Percentiles rank a stretch among this genome's conserved stretches.
Conservation (phyloP, 1,140 invertebrate species). For the Eufriesea mexicana region DNA sequence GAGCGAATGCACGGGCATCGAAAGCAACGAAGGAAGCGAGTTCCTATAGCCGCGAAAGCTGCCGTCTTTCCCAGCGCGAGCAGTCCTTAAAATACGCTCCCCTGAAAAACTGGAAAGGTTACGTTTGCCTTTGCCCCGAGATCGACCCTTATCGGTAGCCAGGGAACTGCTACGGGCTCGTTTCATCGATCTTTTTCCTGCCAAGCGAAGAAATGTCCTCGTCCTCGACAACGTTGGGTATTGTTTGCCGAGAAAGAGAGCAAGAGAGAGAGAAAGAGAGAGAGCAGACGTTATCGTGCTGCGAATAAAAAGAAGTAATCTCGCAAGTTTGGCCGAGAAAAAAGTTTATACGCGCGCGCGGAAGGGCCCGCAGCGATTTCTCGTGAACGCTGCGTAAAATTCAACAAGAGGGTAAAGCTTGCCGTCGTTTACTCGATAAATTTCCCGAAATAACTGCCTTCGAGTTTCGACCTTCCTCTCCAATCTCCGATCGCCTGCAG, state of each 20-base stretch:
- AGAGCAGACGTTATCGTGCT: constrained; percentile 48
- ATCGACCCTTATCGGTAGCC: constrained; percentile 68
- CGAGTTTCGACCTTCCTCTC: neutral
- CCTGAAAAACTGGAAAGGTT: constrained; percentile 50
- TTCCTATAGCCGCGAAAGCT: neutral
- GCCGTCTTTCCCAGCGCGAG: neutral
- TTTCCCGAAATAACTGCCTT: constrained; percentile 44
- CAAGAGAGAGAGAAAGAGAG: too few relatives aligned
- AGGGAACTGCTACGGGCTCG: constrained; percentile 60
- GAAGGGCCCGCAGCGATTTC: constrained; percentile 38
- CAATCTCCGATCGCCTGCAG: neutral
- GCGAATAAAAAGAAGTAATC: constrained; percentile 61
- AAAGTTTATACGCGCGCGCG: constrained; percentile 46
- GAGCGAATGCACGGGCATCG: constrained; percentile 28
- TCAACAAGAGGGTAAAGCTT: constrained; percentile 13
- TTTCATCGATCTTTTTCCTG: constrained; percentile 58
- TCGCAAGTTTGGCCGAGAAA: constrained; percentile 34
- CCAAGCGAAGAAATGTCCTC: constrained; percentile 56
- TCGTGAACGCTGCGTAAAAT: neutral
- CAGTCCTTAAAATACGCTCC: constrained; percentile 49
- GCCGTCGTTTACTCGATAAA: constrained; percentile 40
- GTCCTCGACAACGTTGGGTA: constrained; percentile 26
- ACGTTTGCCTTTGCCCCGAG: constrained; percentile 38
- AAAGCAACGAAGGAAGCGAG: constrained; percentile 6
- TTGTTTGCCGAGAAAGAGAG: constrained; percentile 45